Evolutionary conservation across 1,140 invertebrate genomes (phyloP).

Genomic region (Charaxes varanes): DNA sequence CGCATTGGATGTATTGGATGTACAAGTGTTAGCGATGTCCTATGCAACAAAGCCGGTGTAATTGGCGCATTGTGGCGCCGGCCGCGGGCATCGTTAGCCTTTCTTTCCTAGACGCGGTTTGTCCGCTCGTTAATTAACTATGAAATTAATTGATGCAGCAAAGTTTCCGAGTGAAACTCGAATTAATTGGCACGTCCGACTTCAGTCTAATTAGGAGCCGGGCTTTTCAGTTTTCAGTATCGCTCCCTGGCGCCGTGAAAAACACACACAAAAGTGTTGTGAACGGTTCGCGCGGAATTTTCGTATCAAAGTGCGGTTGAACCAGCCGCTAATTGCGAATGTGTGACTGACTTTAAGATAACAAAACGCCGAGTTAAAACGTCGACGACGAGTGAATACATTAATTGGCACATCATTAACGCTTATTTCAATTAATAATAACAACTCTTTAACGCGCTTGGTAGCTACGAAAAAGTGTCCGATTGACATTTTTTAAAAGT

Average conservation of each 20-base stretch:
- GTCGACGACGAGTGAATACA: background rate
- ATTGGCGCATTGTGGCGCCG: constrained; percentile 56
- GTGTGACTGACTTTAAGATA: constrained; percentile 20
- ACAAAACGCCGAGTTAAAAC: background rate
- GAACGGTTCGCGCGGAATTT: constrained; percentile 51
- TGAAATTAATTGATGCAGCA: constrained; percentile 73
- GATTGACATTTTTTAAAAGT: too few species aligned
- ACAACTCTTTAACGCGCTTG: too few species aligned
- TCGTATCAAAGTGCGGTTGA: constrained; percentile 43
- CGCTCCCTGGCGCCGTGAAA: constrained; percentile 66
- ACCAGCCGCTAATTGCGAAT: constrained; percentile 47
- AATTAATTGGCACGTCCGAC: constrained; percentile 73
- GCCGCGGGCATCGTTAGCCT: constrained; percentile 61
- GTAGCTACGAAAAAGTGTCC: too few species aligned
- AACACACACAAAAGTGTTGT: constrained; percentile 71
- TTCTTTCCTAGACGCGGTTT: constrained; percentile 65
- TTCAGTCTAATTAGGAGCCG: constrained; percentile 71
- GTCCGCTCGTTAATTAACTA: constrained; percentile 71
- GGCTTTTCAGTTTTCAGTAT: constrained; percentile 60
- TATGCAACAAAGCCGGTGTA: constrained; percentile 56
- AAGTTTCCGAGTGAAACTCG: constrained; percentile 72
- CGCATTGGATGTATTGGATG: constrained; percentile 42
- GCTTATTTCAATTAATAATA: too few species aligned
- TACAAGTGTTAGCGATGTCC: constrained; percentile 37
- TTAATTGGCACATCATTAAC: too few species aligned